Evolutionary conservation across 64 coral and sea anemone genomes (phyloP), one percentile per base, ranked within the genome.

Genomic region (Acropora tenuis): DNA sequence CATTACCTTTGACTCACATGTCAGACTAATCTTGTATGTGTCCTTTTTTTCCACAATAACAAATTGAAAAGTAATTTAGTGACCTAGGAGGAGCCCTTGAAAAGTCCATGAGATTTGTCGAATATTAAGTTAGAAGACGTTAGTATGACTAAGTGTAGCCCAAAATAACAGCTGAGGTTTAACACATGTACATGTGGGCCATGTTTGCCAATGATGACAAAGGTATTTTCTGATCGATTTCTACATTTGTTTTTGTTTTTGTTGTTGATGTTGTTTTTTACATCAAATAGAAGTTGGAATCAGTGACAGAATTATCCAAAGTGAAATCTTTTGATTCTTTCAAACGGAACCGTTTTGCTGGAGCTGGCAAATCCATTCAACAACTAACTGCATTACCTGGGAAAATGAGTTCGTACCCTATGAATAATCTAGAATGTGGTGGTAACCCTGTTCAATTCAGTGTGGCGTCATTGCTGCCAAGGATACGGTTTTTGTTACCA

Each of bases 401-500:
- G 8, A 85, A 72, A 85, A 71, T 59, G 82, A 85, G 63, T 20
- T n/a, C 68, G 10, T 17, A 18, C 63, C n/a, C 65, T 47, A 9
- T 47, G 9, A 75, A 45, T 17, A 88, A 4, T 5, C 86, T 43
- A 42, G 50, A 45, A 44, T 60, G 15, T 88, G 57, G 44, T 71
- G 53, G 49, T 57, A 67, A 73, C 30, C 80, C 89, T 43, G 55
- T 88, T 1, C 92, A 88, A 9, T 97, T 91, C 82, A 47, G 90
- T 83, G 41, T 97, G 1, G 78, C 92, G 12, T 78, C 67, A n/a
- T 59, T 97, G 2, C 73, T 97, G 4, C 92, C 95, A 46, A 89
- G 94, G 74, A 47, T 97, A 15, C 95, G 95, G 7, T 97, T 97
- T 69, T 71, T 97, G 71, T 78, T 97, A 44, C 95, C 95, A 1